phyloP scores from a whole-genome alignment of 2,888 invertebrate genomes.

The Hermaeophaga mercurialis region DNA sequence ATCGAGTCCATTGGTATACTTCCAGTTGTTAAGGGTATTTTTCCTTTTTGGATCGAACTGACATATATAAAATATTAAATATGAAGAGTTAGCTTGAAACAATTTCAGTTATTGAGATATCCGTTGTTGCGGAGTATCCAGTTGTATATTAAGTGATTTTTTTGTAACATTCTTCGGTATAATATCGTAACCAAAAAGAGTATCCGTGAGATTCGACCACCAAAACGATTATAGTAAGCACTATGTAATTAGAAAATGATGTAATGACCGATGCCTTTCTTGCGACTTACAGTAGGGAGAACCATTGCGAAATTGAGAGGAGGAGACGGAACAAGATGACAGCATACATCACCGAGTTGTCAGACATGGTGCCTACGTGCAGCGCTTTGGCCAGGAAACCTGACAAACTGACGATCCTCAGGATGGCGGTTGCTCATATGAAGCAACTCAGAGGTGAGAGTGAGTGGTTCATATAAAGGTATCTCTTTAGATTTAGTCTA shows the following conservation, averaged over 20 bases:
- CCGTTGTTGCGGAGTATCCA: too few species aligned
- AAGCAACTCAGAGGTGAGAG: slow-evolving; percentile 90
- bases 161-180: not conserved
- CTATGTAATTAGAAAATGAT: slow-evolving; percentile 35
- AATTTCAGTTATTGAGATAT: too few species aligned
- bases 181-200: not conserved
- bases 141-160: not conserved
- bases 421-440: slow-evolving; percentile 99
- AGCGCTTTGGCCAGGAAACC: slow-evolving; percentile 97
- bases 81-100: too few species aligned
- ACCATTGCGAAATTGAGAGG: slow-evolving; percentile 98
- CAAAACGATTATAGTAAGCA: not conserved
- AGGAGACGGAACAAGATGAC: slow-evolving; percentile 99
- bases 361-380: slow-evolving; percentile 99
- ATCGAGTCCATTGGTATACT: too few species aligned
- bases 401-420: slow-evolving; percentile 96
- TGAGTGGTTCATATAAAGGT: slow-evolving; percentile 2
- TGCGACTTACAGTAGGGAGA: slow-evolving; percentile 80
- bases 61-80: too few species aligned
- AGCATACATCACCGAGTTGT: slow-evolving; percentile 98
- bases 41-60: too few species aligned
- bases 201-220: not conserved
- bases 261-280: slow-evolving; percentile 52
- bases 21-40: too few species aligned
- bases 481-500: not conserved